Percentiles rank a stretch among this genome's conserved stretches.
These are phyloP conservation scores for Gallinago jamesoni DNA, from an alignment of 2,113 vertebrate species.

Conservation along the genomic window DNA sequence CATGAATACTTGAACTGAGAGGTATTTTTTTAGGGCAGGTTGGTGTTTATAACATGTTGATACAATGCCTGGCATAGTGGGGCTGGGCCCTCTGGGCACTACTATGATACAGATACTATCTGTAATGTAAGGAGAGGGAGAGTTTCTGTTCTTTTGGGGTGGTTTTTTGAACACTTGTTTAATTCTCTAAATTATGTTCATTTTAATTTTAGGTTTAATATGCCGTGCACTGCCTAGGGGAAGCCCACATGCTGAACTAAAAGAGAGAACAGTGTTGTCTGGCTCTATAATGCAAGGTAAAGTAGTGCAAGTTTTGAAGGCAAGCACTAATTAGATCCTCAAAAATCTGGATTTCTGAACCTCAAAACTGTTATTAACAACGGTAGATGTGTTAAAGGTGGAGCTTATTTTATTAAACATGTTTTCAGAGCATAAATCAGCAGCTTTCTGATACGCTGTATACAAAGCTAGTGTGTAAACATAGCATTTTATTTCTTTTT, in stretches of 20 bases:
- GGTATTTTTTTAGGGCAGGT: background rate
- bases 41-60: slow-evolving; percentile 13
- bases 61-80: background rate
- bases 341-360: slow-evolving; percentile 15
- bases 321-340: background rate
- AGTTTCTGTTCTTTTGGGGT: background rate
- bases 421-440: background rate
- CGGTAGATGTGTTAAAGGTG: background rate
- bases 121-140: background rate
- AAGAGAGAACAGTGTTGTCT: slow-evolving; percentile 88
- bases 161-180: background rate
- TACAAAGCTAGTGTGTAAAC: background rate
- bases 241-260: slow-evolving; percentile 88
- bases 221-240: slow-evolving; percentile 92
- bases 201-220: slow-evolving; percentile 84
- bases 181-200: background rate
- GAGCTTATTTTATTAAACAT: background rate
- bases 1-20: background rate
- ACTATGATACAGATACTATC: background rate
- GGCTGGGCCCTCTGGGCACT: background rate
- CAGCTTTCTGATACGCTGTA: background rate
- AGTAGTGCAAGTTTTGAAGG: background rate
- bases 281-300: slow-evolving; percentile 99
- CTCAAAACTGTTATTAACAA: background rate
- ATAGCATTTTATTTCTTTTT: background rate